phyloP scores from a whole-genome alignment of 2,797 vertebrate genomes.

The Galago senegalensis region DNA sequence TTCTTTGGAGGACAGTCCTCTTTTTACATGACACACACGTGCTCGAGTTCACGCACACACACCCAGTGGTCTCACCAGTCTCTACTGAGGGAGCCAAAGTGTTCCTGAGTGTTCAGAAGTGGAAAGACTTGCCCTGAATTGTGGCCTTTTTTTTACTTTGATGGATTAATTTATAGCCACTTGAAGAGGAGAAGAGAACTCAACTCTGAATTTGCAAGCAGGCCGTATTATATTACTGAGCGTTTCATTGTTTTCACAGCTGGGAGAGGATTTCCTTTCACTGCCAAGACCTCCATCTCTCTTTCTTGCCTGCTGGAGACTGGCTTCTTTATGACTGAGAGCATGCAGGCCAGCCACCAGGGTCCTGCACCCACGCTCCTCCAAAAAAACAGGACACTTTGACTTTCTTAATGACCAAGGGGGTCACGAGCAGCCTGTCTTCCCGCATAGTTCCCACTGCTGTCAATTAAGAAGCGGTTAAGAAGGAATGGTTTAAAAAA shows the following conservation, averaged over 20 bases:
- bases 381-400: neutral
- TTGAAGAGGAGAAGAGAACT: constrained; percentile 37
- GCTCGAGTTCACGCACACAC: too few relatives aligned
- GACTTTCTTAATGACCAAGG: neutral
- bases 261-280: neutral
- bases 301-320: neutral
- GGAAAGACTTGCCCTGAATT: constrained; percentile 32
- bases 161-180: constrained; percentile 11
- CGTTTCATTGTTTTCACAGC: constrained; percentile 32
- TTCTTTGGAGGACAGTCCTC: neutral
- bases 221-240: accelerated
- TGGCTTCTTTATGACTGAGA: constrained; percentile 10
- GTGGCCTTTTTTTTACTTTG: neutral
- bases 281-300: neutral
- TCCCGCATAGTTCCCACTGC: neutral
- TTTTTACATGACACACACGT: neutral
- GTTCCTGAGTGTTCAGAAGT: neutral
- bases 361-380: neutral
- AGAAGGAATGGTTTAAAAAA: constrained; percentile 6
- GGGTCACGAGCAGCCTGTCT: neutral
- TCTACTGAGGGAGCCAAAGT: neutral
- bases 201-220: neutral
- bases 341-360: neutral
- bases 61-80: neutral
- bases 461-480: constrained; percentile 29